These are phyloP conservation scores for Acanthochromis polyacanthus DNA, from an alignment of 2,113 vertebrate species.

Conservation along the genomic window DNA sequence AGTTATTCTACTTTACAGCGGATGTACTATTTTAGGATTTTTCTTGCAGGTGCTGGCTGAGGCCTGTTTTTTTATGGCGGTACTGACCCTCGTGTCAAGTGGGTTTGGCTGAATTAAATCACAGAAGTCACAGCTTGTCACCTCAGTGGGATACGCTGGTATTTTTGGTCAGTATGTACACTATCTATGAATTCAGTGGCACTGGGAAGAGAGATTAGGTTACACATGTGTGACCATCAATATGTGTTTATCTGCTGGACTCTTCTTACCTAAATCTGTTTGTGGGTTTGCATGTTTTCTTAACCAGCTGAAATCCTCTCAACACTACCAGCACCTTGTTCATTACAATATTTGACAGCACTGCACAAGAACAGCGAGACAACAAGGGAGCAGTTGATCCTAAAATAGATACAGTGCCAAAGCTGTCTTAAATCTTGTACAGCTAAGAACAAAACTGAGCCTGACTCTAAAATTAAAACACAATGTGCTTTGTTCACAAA, in stretches of 20 bases:
- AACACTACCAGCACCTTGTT: neutral
- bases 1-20: no score
- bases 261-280: neutral
- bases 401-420: neutral
- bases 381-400: neutral
- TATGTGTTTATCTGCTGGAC: neutral
- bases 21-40: neutral
- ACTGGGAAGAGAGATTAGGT: conserved; percentile 4
- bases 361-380: neutral
- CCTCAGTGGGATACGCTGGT: conserved; percentile 15
- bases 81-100: neutral
- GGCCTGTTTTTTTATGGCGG: neutral
- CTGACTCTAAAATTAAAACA: conserved; percentile 13
- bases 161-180: conserved; percentile 33
- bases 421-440: neutral
- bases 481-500: conserved; percentile 8
- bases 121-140: conserved; percentile 21
- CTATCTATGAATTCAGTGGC: conserved; percentile 21
- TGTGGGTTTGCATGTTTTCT: neutral
- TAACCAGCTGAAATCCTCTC: neutral
- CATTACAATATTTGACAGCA: neutral
- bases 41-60: neutral
- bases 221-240: conserved; percentile 16
- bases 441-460: neutral
- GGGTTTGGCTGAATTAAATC: conserved; percentile 37